These are phyloP conservation scores for Nemopilema nomurai DNA, from an alignment of 30 jellyfish, hydroid and myxozoan genomes.

Conservation along the genomic window DNA sequence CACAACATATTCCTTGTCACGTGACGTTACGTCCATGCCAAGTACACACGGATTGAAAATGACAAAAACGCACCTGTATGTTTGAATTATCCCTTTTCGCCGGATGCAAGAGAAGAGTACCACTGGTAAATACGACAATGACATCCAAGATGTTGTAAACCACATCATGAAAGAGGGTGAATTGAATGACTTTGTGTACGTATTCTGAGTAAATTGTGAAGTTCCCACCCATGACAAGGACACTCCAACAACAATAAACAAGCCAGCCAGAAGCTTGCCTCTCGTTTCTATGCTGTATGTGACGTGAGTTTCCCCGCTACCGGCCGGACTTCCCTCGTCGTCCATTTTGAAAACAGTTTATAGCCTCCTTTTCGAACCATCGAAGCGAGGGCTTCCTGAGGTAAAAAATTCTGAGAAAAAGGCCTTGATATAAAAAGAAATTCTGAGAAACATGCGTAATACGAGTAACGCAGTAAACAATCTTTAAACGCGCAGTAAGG, in stretches of 20 bases:
- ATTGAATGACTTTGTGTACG: constrained; percentile 71
- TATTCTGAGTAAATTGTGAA: constrained; percentile 83
- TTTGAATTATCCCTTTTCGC: constrained; percentile 10
- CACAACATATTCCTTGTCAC: no score
- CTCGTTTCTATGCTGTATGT: constrained; percentile 46
- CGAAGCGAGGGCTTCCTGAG: neutral
- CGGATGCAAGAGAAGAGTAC: neutral
- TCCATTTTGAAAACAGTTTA: neutral
- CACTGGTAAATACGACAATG: constrained; percentile 53
- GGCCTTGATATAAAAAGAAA: no score
- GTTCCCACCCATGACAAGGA: constrained; percentile 90
- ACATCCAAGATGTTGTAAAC: constrained; percentile 83
- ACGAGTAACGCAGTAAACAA: no score
- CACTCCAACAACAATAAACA: constrained; percentile 64
- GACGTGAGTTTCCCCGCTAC: neutral
- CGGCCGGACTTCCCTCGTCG: neutral
- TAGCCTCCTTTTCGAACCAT: no score
- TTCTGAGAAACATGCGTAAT: no score
- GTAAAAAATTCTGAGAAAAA: neutral
- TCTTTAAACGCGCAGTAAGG: no score
- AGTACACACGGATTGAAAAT: no score
- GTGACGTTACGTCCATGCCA: no score
- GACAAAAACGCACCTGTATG: constrained; percentile 38
- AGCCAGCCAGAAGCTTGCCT: constrained; percentile 57
- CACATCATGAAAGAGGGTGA: constrained; percentile 95